phyloP scores from a whole-genome alignment of 2,888 invertebrate genomes.

The Drosophila hawaiiensis region DNA sequence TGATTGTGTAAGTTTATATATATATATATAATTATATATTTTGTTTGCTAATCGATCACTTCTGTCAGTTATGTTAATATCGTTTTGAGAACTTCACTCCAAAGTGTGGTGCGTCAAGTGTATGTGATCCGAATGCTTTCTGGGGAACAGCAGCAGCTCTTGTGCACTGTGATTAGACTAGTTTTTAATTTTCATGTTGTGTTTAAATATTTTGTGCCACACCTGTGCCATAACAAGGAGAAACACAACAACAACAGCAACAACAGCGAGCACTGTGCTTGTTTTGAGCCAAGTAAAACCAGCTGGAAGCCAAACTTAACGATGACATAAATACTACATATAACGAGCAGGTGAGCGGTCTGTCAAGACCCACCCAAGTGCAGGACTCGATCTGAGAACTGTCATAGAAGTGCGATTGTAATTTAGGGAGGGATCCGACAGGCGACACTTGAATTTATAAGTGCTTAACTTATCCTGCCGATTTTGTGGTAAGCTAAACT shows the following conservation, averaged over 20 bases:
- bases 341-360: constrained; percentile 64
- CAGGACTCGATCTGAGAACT: constrained; percentile 33
- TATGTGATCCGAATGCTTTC: constrained; percentile 35
- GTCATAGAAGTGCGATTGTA: constrained; percentile 16
- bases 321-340: constrained; percentile 77
- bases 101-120: constrained; percentile 5
- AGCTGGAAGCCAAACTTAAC: constrained; percentile 76
- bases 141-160: constrained; percentile 25
- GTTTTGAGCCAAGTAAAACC: constrained; percentile 63
- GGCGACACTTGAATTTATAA: not conserved
- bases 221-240: constrained; percentile 58
- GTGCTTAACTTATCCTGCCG: not conserved
- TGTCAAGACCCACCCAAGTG: constrained; percentile 45
- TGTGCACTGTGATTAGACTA: constrained; percentile 72
- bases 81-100: not conserved
- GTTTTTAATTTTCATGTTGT: constrained; percentile 76
- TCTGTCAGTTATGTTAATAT: not conserved
- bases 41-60: no score
- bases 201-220: constrained; percentile 78
- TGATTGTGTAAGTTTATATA: not conserved
- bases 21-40: not conserved
- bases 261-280: constrained; percentile 39
- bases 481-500: not conserved
- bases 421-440: constrained; percentile 10
- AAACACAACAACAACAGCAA: constrained; percentile 1